Conservation (phyloP, 2,888 invertebrate species). For the Eledone cirrhosa region DNA sequence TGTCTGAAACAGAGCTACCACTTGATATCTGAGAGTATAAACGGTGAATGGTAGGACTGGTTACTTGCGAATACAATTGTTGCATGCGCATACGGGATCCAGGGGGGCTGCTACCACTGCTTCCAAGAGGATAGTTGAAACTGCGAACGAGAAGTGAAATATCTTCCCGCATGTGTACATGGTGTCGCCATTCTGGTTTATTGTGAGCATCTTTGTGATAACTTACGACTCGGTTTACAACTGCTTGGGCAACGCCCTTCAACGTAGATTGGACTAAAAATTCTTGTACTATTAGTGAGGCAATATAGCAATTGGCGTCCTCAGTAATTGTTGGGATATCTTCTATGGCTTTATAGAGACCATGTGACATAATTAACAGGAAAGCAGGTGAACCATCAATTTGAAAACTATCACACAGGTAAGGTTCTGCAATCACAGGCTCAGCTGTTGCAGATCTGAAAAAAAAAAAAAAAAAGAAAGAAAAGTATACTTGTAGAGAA, state of each 20-base stretch:
- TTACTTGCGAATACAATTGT: constrained; percentile 34
- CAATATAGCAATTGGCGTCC: constrained; percentile 72
- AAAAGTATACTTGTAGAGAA: not conserved
- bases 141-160: constrained; percentile 86
- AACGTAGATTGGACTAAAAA: constrained; percentile 82
- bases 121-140: constrained; percentile 82
- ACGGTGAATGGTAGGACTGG: constrained; percentile 32
- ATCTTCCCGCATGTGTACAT: constrained; percentile 77
- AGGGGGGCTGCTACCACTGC: constrained; percentile 64
- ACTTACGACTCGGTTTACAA: constrained; percentile 84
- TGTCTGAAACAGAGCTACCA: not conserved
- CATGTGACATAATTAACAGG: constrained; percentile 84
- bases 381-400: constrained; percentile 84
- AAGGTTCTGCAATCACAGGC: constrained; percentile 85
- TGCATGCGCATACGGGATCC: constrained; percentile 29
- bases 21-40: constrained; percentile 32
- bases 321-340: constrained; percentile 78
- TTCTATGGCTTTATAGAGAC: constrained; percentile 83
- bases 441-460: constrained; percentile 75
- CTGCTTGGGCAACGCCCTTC: constrained; percentile 84
- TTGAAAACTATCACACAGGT: constrained; percentile 79
- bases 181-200: constrained; percentile 59
- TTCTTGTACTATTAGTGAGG: constrained; percentile 62
- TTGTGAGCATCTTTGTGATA: constrained; percentile 83
- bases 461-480: constrained; percentile 29